Evolutionary conservation across 2,113 vertebrate species (phyloP), one percentile per base, ranked within the genome.

Genomic region (Entomyzon cyanotis): DNA sequence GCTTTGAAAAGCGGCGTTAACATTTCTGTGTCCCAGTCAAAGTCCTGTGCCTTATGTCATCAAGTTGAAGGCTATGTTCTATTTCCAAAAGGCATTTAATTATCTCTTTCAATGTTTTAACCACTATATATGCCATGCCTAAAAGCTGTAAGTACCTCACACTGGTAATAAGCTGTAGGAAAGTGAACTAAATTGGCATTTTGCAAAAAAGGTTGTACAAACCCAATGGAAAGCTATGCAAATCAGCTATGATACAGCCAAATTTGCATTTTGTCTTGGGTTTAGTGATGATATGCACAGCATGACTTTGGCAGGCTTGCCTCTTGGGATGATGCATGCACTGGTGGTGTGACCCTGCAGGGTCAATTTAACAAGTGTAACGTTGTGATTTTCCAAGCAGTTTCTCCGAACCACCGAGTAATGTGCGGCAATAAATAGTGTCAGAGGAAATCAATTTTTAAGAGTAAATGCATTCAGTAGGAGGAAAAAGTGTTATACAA

Each of bases 131-230:
- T 96, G 64, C 89, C 93, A 94, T 91, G 81, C 95, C 90, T 96
- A 95, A 95, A 89, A 91, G 95, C 97, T 94, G 52, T 89, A 94
- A 97, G 95, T 92, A 96, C 94, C 94, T 96, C 91, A 94, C 35
- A 82, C 89, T 95, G 93, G 63, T 92, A 96, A 87, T 95, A 96
- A 97, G 89, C 91, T 96, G 91, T 93, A 95, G 90, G 90, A 97
- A 96, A 96, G 92, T 84, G 94, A 97, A 97, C 75, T 89, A 96
- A 97, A 96, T 97, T 96, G 97, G 95, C 95, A 88, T 97, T 97
- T 98, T 92, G 65, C 68, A 70, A 73, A 69, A 90, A 90, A 95
- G 92, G 95, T 95, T 94, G 80, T 89, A 89, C 41, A 58, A 95
- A 91, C 80, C 88, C 93, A 65, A 58, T 95, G 96, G 95, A 97